Conservation (phyloP, 1,140 invertebrate genomes). For the Ceratosolen fusciceps region DNA sequence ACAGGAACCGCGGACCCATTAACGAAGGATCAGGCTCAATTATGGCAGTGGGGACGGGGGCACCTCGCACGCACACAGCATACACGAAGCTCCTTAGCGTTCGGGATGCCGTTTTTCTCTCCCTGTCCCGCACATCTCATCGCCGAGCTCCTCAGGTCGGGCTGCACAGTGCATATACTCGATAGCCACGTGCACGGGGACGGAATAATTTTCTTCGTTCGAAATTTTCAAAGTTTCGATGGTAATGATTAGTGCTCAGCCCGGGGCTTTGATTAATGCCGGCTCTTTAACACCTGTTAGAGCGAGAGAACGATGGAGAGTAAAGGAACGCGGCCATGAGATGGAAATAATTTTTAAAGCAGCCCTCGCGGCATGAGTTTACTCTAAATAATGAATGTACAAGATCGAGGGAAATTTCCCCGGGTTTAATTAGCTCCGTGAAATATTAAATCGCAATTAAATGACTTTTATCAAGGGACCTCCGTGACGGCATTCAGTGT, state of each 20-base stretch:
- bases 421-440: no score
- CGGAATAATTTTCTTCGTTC: constrained; percentile 24
- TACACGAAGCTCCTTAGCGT: no score
- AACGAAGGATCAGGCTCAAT: no score
- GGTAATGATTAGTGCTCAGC: constrained; percentile 24
- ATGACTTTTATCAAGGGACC: not conserved
- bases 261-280: constrained; percentile 12
- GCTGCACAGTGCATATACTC: no score
- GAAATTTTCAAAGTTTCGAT: not conserved
- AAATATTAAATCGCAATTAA: not conserved
- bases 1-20: no score
- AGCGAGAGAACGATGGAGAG: not conserved
- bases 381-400: not conserved
- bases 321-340: not conserved
- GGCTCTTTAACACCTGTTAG: constrained; percentile 13
- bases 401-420: no score
- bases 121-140: no score
- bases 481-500: no score
- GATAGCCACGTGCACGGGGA: not conserved
- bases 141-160: no score
- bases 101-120: no score
- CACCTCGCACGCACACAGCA: no score
- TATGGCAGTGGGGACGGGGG: no score
- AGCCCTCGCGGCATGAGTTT: not conserved
- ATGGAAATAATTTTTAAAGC: constrained; percentile 21